Evolutionary conservation across 1,140 invertebrate genomes (phyloP).

Genomic region (Eupristina koningsbergeri): DNA sequence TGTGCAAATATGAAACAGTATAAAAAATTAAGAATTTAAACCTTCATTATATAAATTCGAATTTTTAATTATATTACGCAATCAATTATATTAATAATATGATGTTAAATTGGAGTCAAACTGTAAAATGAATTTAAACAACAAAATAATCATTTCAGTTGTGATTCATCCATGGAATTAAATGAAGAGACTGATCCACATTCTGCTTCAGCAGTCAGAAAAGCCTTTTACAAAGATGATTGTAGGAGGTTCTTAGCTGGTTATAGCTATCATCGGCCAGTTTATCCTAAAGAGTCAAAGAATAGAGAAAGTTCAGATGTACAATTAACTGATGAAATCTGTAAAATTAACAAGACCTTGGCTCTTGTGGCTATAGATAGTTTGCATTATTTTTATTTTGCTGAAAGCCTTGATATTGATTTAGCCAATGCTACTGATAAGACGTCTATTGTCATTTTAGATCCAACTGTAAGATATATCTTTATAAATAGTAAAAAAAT

Average conservation of each 20-base stretch:
- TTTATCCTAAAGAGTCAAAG: constrained; percentile 59
- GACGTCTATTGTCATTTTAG: constrained; percentile 81
- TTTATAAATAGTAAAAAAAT: neutral
- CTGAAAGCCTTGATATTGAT: constrained; percentile 81
- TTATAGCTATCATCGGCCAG: constrained; percentile 64
- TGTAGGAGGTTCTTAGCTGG: constrained; percentile 66
- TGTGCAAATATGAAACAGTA: too few species aligned
- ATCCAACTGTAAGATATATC: constrained; percentile 76
- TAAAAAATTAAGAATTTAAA: too few species aligned
- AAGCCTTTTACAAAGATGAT: constrained; percentile 57
- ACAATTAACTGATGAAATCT: constrained; percentile 70
- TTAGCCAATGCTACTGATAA: constrained; percentile 76
- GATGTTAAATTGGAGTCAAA: too few species aligned
- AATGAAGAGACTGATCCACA: constrained; percentile 71
- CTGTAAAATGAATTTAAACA: too few species aligned
- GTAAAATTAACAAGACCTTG: constrained; percentile 79
- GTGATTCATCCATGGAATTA: neutral
- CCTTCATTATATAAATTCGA: too few species aligned
- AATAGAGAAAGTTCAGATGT: constrained; percentile 30
- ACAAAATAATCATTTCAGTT: constrained; percentile 30
- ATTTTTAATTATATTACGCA: too few species aligned
- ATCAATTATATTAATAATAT: too few species aligned
- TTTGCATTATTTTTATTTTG: constrained; percentile 80
- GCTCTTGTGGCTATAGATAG: constrained; percentile 83
- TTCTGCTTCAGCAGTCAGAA: constrained; percentile 67